phyloP scores from a whole-genome alignment of 2,888 invertebrate species.

The Nebria brevicollis region DNA sequence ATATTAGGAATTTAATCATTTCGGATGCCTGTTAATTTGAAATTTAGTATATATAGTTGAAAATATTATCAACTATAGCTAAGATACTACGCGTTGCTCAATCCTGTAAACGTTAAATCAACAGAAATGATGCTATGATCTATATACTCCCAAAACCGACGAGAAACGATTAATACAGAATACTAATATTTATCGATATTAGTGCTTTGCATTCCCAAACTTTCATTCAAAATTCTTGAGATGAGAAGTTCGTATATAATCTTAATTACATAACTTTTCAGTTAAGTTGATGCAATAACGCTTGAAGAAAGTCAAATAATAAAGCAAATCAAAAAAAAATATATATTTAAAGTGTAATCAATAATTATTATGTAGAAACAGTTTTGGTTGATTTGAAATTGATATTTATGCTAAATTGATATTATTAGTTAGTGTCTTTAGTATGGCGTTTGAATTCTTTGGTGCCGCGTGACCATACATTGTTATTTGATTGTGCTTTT shows the following conservation, averaged over 20 bases:
- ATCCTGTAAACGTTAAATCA: too few species aligned
- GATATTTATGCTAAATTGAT: background rate
- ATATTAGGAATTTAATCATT: too few species aligned
- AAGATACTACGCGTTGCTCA: too few species aligned
- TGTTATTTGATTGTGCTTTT: constrained; percentile 14
- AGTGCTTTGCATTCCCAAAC: background rate
- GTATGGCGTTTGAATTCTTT: background rate
- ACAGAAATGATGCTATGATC: too few species aligned
- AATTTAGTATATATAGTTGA: too few species aligned
- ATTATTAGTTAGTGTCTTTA: background rate
- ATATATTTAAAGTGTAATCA: too few species aligned
- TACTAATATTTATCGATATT: background rate
- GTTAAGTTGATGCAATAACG: too few species aligned
- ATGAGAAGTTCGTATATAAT: background rate
- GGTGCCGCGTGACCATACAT: background rate
- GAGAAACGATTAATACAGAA: background rate
- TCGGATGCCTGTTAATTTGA: too few species aligned
- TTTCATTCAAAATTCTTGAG: background rate
- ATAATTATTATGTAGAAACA: too few species aligned
- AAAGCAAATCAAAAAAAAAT: too few species aligned
- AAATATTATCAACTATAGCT: too few species aligned
- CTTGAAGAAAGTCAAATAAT: too few species aligned
- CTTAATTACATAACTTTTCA: background rate
- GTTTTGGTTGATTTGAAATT: background rate
- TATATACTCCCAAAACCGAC: background rate